Evolutionary conservation across 2,888 invertebrate genomes (phyloP).

Genomic region (Machimus atricapillus): DNA sequence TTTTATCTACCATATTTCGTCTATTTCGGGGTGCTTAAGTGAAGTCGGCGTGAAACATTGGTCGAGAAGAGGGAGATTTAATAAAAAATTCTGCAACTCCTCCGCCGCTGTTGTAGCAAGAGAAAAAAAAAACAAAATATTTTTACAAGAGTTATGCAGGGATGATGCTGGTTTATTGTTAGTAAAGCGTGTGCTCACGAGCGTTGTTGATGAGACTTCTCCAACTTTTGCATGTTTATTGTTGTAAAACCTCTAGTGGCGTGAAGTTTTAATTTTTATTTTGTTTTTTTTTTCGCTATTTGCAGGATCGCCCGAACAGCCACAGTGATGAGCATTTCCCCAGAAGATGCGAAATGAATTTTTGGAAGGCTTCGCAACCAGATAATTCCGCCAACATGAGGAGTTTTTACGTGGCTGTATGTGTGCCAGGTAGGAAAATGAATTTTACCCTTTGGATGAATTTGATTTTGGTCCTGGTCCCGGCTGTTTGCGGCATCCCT

Average conservation of each 20-base stretch:
- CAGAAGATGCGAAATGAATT: slow-evolving; percentile 32
- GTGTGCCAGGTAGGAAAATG: slow-evolving; percentile 22
- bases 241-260: neutral
- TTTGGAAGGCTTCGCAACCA: slow-evolving; percentile 19
- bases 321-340: neutral
- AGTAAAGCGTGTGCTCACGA: neutral
- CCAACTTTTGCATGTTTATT: slow-evolving; percentile 5
- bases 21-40: neutral
- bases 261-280: slow-evolving; percentile 13
- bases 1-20: too few relatives aligned
- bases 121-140: neutral
- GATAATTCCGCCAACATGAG: slow-evolving; percentile 36
- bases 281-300: slow-evolving; percentile 1
- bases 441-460: neutral
- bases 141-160: neutral
- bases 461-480: neutral
- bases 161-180: neutral
- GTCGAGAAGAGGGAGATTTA: neutral
- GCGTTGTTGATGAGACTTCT: neutral
- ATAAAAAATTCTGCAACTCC: neutral
- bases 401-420: slow-evolving; percentile 9
- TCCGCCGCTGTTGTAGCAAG: neutral
- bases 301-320: neutral
- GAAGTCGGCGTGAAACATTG: neutral
- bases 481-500: neutral